Conservation (phyloP, 2,797 vertebrate genomes). For the Coreius guichenoti region DNA sequence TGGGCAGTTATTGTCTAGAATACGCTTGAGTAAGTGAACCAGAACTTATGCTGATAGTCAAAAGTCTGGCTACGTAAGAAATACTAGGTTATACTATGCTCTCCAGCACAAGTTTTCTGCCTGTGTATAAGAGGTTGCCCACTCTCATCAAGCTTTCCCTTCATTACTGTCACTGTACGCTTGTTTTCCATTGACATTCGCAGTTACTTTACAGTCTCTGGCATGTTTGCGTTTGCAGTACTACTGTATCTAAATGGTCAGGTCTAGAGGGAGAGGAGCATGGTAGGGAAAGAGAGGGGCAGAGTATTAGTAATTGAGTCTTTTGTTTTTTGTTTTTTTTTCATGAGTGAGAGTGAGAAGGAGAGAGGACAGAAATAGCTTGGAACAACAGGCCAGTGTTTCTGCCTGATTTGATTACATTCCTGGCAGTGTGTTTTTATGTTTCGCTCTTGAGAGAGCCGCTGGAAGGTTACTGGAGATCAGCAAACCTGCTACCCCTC, state of each 20-base stretch:
- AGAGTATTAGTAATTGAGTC: conserved; percentile 34
- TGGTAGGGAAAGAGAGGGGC: neutral
- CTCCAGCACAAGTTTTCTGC: neutral
- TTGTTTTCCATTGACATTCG: neutral
- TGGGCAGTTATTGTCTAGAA: neutral
- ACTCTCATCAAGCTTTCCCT: conserved; percentile 1
- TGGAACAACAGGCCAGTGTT: conserved; percentile 53
- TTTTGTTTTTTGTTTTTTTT: conserved; percentile 36
- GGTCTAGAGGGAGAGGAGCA: neutral
- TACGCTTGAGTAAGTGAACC: neutral
- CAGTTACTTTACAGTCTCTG: neutral
- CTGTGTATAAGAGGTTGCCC: neutral
- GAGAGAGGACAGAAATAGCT: conserved; percentile 51
- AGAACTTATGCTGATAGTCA: neutral
- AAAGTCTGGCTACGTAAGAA: neutral
- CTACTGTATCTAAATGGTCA: conserved; percentile 20
- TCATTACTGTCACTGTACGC: neutral
- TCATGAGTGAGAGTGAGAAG: conserved; percentile 36
- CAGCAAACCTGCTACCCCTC: conserved; percentile 20
- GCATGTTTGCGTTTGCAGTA: neutral
- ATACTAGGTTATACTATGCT: neutral
- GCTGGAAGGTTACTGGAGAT: conserved; percentile 43
- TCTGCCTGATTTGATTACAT: conserved; percentile 60
- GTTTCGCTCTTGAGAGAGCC: conserved; percentile 44
- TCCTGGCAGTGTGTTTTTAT: conserved; percentile 52